Evolutionary conservation across 2,888 invertebrate genomes (phyloP), one percentile per base, ranked within the genome.

Genomic region (Dexiosoma caninum): DNA sequence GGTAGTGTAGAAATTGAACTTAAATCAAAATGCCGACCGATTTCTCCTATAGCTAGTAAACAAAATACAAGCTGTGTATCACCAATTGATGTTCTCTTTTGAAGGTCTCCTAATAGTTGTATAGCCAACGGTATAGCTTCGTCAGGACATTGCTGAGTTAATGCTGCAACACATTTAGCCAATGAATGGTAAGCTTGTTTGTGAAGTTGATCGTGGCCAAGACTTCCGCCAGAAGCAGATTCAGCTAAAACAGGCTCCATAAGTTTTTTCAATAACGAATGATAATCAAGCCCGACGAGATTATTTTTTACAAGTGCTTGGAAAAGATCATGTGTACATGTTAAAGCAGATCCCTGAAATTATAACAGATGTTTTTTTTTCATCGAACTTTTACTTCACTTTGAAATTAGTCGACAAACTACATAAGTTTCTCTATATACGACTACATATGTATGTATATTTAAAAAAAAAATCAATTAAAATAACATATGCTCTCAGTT

Each of bases 151-250:
- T 95, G 94, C 66, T 96, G 94, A 12, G 97, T 97, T 70, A 99
- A 93, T 0, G 97, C 97, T 6, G 98, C 98, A 67, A 98, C 97
- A 90, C 98, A 98, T 90, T 98, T 98, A 6, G 99, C 98, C 85
- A 99, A 92, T 23, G 98, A 98, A 90, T 98, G 97, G 91, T 96
- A 98, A 16, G 98, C 98, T 90, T 93, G 93, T 84, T 93, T 93
- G 85, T 93, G 93, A 78, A 93, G 91, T 85, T 92, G 92, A 70
- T 92, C 91, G 37, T 91, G 89, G 6, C 46, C 42, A 19, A 67
- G 77, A 57, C 16, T 19, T 10, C 30, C 35, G 40, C 91, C 84
- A 59, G 83, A 90, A 82, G 89, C 90, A 12, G 81, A 46, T 37
- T 81, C 82, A 7, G 82, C 37, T 76, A 91, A 81, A 5, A 95